phyloP scores from a whole-genome alignment of 2,888 invertebrate species.

The Drosophila kuntzei region DNA sequence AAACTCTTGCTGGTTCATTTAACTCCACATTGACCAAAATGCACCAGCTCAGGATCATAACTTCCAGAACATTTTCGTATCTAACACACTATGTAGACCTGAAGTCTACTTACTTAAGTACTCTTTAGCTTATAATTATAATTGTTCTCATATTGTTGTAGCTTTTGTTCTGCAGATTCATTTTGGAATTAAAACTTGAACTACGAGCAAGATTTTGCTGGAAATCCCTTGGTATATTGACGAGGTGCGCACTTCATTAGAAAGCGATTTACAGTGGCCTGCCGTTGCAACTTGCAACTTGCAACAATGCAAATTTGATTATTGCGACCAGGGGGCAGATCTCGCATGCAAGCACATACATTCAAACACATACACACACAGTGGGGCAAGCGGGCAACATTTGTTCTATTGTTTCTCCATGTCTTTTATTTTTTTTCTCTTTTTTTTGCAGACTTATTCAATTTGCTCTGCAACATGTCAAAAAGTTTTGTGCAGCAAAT shows the following conservation, averaged over 20 bases:
- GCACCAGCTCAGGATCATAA: not conserved
- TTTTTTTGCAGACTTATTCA: conserved; percentile 69
- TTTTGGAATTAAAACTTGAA: not conserved
- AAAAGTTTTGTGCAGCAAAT: conserved; percentile 75
- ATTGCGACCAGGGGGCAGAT: conserved; percentile 46
- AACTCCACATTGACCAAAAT: not conserved
- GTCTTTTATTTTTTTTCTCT: conserved; percentile 33
- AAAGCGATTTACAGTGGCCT: conserved; percentile 48
- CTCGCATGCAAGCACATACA: conserved; percentile 3
- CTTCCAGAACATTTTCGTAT: conserved; percentile 1
- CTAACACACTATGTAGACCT: not conserved
- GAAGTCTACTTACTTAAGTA: conserved; percentile 13
- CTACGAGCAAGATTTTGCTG: conserved; percentile 1
- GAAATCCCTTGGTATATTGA: conserved; percentile 30
- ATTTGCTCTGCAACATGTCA: conserved; percentile 78
- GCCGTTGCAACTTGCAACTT: conserved; percentile 16
- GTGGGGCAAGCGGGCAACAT: conserved; percentile 33
- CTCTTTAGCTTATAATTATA: not conserved
- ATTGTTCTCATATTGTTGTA: not conserved
- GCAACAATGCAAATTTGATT: conserved; percentile 69
- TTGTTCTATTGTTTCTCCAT: conserved; percentile 47
- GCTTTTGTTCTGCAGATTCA: not conserved
- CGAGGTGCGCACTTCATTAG: conserved; percentile 44
- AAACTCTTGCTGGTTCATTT: not conserved
- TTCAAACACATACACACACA: conserved; percentile 15